These are phyloP conservation scores for Eristalis intricaria DNA, from an alignment of 2,888 invertebrate genomes.

Conservation along the genomic window DNA sequence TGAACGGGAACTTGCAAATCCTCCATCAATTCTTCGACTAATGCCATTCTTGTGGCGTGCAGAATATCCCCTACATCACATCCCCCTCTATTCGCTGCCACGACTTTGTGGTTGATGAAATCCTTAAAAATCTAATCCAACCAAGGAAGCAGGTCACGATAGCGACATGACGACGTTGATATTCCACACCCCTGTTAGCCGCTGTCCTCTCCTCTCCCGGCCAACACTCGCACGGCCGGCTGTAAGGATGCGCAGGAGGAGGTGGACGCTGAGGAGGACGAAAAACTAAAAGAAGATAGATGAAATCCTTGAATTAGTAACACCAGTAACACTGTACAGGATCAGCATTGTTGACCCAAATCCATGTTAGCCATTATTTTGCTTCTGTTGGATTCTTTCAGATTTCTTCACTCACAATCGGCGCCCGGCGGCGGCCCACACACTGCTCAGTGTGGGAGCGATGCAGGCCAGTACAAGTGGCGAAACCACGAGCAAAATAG, in stretches of 20 bases:
- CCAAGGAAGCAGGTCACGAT: slow-evolving; percentile 51
- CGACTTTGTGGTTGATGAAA: slow-evolving; percentile 19
- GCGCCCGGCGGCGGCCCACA: background rate
- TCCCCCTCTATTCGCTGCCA: background rate
- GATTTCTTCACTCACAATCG: slow-evolving; percentile 11
- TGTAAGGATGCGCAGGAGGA: background rate
- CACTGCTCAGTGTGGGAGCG: slow-evolving; percentile 12
- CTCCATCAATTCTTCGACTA: background rate
- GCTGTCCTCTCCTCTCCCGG: background rate
- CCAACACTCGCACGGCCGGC: background rate
- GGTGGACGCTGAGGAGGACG: background rate
- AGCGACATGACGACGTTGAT: slow-evolving; percentile 28
- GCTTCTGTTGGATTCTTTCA: slow-evolving; percentile 54
- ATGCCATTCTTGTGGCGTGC: background rate
- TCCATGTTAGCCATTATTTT: slow-evolving; percentile 58
- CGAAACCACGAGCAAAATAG: slow-evolving; percentile 59
- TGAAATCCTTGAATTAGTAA: slow-evolving; percentile 67
- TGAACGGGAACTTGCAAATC: background rate
- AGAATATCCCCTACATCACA: background rate
- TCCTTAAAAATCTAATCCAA: slow-evolving; percentile 51
- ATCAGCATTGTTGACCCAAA: slow-evolving; percentile 70
- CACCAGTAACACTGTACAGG: slow-evolving; percentile 61
- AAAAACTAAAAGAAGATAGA: slow-evolving; percentile 31
- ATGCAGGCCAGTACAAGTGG: slow-evolving; percentile 51
- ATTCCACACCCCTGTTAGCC: slow-evolving; percentile 3